Conservation (phyloP, 1,140 invertebrate genomes). For the Ceratina calcarata region DNA sequence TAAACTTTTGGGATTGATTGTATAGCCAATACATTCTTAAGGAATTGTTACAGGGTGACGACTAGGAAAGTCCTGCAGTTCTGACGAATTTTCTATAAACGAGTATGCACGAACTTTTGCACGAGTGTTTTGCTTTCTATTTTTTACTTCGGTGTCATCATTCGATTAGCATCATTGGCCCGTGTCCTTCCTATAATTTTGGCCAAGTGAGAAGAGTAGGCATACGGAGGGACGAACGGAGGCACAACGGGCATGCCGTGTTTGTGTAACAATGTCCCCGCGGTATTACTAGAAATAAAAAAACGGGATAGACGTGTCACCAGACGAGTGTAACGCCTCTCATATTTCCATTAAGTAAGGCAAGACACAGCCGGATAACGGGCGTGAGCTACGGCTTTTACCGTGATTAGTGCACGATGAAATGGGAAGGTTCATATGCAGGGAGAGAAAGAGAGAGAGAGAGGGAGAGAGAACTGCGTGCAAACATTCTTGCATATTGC, state of each 20-base stretch:
- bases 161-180: too few relatives aligned
- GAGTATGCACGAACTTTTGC: too few relatives aligned
- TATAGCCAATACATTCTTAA: too few relatives aligned
- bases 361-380: conserved; percentile 62
- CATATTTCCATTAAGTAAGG: conserved; percentile 71
- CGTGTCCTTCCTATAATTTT: too few relatives aligned
- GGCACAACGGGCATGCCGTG: background rate
- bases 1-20: too few relatives aligned
- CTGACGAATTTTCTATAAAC: too few relatives aligned
- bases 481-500: conserved; percentile 26
- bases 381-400: conserved; percentile 64
- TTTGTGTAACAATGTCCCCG: conserved; percentile 46
- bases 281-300: conserved; percentile 53
- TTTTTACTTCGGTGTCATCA: too few relatives aligned
- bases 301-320: conserved; percentile 42
- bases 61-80: too few relatives aligned
- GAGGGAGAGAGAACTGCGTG: conserved; percentile 32
- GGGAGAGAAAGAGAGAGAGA: too few relatives aligned
- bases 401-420: conserved; percentile 67
- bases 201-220: background rate
- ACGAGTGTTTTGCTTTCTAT: too few relatives aligned
- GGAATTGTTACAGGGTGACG: too few relatives aligned
- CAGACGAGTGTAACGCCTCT: conserved; percentile 56
- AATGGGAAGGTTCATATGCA: conserved; percentile 35
- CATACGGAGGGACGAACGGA: background rate